Conservation (phyloP, 2,888 invertebrate species). For the Amiota minor region DNA sequence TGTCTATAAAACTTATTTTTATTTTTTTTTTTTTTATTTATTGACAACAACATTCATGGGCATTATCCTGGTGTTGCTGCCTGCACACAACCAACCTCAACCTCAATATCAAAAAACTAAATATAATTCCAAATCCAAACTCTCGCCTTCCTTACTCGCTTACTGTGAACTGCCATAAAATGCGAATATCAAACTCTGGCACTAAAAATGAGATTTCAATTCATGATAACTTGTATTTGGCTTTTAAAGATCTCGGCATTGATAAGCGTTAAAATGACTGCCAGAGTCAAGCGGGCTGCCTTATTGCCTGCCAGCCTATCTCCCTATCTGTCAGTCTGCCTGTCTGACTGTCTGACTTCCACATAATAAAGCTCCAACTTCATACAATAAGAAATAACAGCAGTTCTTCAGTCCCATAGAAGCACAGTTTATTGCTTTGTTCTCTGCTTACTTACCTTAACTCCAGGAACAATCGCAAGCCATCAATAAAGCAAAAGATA, state of each 20-base stretch:
- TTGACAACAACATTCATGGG: constrained; percentile 17
- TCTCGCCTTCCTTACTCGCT: not conserved
- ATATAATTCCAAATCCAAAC: not conserved
- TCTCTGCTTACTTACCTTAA: constrained; percentile 16
- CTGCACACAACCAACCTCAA: not conserved
- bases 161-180: constrained; percentile 26
- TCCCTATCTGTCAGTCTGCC: not conserved
- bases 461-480: not conserved
- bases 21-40: constrained; percentile 9
- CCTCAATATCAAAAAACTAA: not conserved
- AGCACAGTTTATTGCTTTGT: constrained; percentile 18
- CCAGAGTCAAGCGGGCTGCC: constrained; percentile 6
- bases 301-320: not conserved
- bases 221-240: constrained; percentile 41
- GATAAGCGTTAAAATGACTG: constrained; percentile 34
- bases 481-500: constrained; percentile 11
- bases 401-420: too few species aligned
- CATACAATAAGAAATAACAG: too few species aligned
- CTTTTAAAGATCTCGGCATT: constrained; percentile 41
- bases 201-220: constrained; percentile 46
- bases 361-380: constrained; percentile 8
- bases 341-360: constrained; percentile 1
- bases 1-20: constrained; percentile 11
- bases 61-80: constrained; percentile 21
- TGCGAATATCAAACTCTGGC: constrained; percentile 35